Base-by-base conservation (phyloP, 2,113 vertebrate species). In the Ibidorhyncha struthersii region DNA sequence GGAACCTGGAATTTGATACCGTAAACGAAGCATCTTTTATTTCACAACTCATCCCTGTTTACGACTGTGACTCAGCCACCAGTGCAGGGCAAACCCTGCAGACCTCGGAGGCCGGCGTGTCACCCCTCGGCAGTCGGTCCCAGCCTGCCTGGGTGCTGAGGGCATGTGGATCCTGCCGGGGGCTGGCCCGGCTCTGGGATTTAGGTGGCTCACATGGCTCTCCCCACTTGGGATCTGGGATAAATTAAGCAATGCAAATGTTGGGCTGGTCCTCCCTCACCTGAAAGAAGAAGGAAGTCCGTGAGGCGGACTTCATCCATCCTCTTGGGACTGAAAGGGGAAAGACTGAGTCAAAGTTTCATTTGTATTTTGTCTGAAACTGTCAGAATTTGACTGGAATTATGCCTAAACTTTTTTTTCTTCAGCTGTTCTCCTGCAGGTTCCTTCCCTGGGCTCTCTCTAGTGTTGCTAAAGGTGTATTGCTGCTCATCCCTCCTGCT, bases 51-150 rank as follows among this genome's bases (percentile, higher is more conserved):
- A 4, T 47, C 32, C 11, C 27, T 62, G 47, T 34, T 66, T 52
- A 27, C 0, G 0, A 38, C 34, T 61, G 71, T 70, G 86, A 47
- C 38, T 65, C 71, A 89, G 34, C 22, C 84, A n/a, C 4, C n/a
- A 8, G 25, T 8, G 20, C 29, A 36, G 40, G 45, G 27, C 62
- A 50, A 67, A 47, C 36, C 47, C 62, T 21, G 22, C 15, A 74
- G 65, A 15, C 20, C 23, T 36, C 3, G 3, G 38, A 4, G 18
- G 29, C 47, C 0, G 1, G 8, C 14, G 27, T n/a, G 50, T 56
- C 84, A 82, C n/a, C 50, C 34, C 40, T 47, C 0, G 5, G 18
- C 34, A 23, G 45, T 40, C 2, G 0, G 29, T 10, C 52, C 73
- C 36, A 58, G 36, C 49, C 74, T 62, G n/a, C 25, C 53, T 1